Base-by-base conservation (phyloP, 1,140 invertebrate genomes). In the Lordiphosa stackelbergi region DNA sequence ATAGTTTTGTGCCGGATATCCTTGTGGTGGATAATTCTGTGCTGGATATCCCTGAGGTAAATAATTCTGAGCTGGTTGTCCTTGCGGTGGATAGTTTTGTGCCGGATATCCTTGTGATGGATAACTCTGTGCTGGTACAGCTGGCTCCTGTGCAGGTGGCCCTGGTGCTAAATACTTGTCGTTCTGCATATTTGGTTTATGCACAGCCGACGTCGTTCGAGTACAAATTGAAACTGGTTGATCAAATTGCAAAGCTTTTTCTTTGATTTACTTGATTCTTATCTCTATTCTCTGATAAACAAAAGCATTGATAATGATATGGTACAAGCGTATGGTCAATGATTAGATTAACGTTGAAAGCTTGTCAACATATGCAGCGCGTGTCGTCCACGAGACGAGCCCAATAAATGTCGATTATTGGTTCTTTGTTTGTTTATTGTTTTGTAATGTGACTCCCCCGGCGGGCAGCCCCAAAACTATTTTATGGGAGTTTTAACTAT, bases 1-100 rank as follows among this genome's bases (percentile, higher is more conserved):
- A 12, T 70, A 74, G 42, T 41, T 53, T 1, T 59, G 38, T 4
- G 54, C 40, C 1, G 72, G 66, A n/a, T 60, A 77, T 19, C 28
- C 49, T 16, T 69, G 48, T 36, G 68, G 60, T 3, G 60, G 47
- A 38, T 63, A 59, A 7, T 13, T 42, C 11, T 16, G 12, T 8
- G 42, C 47, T 4, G 22, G 22, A 24, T 24, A 24, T 24, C 0
- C 22, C 22, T 5, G 22, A 36, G 55, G 19, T 53, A 58, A 5
- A 37, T 55, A 45, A 7, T 34, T 37, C 13, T 58, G 61, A 10
- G 59, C 13, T 12, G 51, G 51, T 37, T 61, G 61, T 16, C 49
- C 37, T 22, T 10, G 49, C 6, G 28, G 55, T 22, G 49, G 11
- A 5, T 59, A 24, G 5, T 11, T 19, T 8, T 5, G 4, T 12